Evolutionary conservation across 2,797 vertebrate genomes (phyloP), one percentile per base, ranked within the genome.

Genomic region (Pyrocephalus nanus): DNA sequence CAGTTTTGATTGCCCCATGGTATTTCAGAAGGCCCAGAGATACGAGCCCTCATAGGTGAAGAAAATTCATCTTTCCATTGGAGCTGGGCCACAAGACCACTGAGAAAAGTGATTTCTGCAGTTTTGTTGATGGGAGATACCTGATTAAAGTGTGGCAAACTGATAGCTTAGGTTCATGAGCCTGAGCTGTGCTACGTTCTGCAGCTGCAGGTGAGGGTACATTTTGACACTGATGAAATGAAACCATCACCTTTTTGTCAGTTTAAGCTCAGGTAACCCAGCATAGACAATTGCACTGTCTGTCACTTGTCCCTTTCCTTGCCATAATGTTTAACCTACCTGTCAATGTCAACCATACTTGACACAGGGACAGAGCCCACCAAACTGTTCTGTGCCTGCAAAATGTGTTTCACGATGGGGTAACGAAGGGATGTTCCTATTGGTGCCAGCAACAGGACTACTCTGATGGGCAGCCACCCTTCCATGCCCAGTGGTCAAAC

Each of bases 221-320:
- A 30, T 83, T 94, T 58, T 83, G 73, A 86, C 70, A 71, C 83
- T 83, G 61, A 76, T 57, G 43, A 94, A 93, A 92, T 25, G 77
- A 81, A 92, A 84, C 27, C 6, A 2, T 67, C 79, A 60, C 65
- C 38, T 81, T 83, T 70, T 92, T 53, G 17, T 42, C 73, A 61
- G 6, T 90, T 86, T 90, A 86, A 93, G 62, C 73, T 94, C 70
- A 75, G 69, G 82, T 81, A 92, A 80, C 45, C 38, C 66, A 92
- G 34, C 54, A 45, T 50, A 74, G 64, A 32, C 85, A 73, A 91
- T 77, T 73, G 75, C 79, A 93, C 45, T 62, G 42, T 73, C 82
- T 94, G 66, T 73, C 87, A 82, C 82, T 90, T 90, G 72, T 85
- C 71, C 77, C 54, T 12, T 75, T 94, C 32, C 36, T 80, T 79